Conservation (phyloP, 2,797 vertebrate genomes). For the Neopelma chrysocephalum region DNA sequence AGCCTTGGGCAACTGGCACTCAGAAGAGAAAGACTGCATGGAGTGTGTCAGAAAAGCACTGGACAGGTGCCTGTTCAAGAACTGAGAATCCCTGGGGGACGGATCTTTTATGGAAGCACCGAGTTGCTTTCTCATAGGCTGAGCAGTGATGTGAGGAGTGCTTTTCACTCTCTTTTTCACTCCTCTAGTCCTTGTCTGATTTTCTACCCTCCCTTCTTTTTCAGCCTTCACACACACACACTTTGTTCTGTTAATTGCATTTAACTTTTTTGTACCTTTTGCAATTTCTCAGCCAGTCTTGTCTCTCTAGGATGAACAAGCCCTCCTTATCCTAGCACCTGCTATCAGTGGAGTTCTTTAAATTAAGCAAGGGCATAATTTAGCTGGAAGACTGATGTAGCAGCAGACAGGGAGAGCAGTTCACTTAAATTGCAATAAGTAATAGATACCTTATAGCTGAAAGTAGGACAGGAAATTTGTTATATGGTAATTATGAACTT, state of each 20-base stretch:
- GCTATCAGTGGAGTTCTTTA: background rate
- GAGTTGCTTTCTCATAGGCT: background rate
- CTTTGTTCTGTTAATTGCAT: background rate
- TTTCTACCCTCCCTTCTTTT: background rate
- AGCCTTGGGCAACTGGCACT: background rate
- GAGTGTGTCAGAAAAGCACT: background rate
- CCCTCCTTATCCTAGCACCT: background rate
- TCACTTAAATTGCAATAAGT: background rate
- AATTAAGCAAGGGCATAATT: background rate
- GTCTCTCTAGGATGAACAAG: background rate
- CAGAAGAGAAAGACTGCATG: background rate
- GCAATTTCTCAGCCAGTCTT: background rate
- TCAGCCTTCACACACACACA: fast-evolving
- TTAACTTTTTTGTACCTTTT: background rate
- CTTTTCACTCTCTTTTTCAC: background rate
- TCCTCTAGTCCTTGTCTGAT: background rate
- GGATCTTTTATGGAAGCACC: background rate
- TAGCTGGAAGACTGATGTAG: background rate
- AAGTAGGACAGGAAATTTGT: background rate
- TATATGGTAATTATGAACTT: background rate
- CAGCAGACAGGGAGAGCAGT: background rate
- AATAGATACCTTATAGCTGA: background rate
- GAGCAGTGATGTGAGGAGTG: background rate
- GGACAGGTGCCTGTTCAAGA: background rate
- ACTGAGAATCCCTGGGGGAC: background rate